phyloP scores from a whole-genome alignment of 2,113 vertebrate species.

The Grallaria varia region DNA sequence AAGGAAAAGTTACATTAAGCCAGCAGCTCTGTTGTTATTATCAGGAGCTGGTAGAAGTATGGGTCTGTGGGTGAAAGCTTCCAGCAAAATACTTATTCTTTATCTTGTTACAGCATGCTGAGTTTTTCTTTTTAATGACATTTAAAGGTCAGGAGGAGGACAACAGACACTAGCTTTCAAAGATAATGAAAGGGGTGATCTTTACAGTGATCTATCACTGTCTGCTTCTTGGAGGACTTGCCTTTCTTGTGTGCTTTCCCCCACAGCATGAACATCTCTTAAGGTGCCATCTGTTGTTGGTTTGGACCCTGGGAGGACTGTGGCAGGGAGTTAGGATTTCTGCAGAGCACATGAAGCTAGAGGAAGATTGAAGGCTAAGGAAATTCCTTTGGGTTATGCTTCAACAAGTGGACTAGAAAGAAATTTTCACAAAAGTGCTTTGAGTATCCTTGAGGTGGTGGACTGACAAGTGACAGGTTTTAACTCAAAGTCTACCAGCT shows the following conservation, averaged over 20 bases:
- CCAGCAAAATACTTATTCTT: neutral
- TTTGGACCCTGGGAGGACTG: neutral
- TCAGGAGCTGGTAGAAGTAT: neutral
- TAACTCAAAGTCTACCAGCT: neutral
- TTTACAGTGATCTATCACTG: neutral
- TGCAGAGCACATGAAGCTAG: neutral
- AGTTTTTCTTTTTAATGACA: conserved; percentile 14
- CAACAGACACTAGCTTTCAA: neutral
- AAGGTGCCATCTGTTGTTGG: neutral
- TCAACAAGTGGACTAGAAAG: neutral
- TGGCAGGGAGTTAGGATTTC: neutral
- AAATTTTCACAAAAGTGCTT: neutral
- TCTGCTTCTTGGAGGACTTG: neutral
- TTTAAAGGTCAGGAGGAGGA: conserved; percentile 37
- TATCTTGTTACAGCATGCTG: neutral
- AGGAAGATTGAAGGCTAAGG: neutral
- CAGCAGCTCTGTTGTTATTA: neutral
- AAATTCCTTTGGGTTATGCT: neutral
- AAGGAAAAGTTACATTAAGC: neutral
- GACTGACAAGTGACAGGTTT: neutral
- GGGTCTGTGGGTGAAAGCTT: neutral
- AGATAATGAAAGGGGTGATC: neutral
- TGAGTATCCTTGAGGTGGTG: neutral
- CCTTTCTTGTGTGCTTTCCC: neutral
- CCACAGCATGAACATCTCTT: neutral